Evolutionary conservation across 2,888 invertebrate genomes (phyloP), one percentile per base, ranked within the genome.

Genomic region (Molorchus minor): DNA sequence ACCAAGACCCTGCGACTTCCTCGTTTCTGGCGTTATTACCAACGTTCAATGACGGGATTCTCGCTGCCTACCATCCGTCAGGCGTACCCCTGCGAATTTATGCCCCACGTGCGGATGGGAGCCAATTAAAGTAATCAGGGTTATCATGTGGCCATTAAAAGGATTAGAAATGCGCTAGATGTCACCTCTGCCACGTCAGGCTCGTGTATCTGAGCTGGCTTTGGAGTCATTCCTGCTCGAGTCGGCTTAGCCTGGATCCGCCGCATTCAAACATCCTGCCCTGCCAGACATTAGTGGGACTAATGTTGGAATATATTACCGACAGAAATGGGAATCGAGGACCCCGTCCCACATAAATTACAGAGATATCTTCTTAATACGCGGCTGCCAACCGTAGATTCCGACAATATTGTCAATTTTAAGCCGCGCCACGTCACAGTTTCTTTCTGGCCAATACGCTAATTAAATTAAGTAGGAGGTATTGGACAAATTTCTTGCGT

Each of bases 121-220:
- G 85, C 86, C 86, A 86, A 86, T 86, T 86, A 86, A 86, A 86
- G 86, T 86, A 86, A 86, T 86, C 86, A 84, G 85, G 84, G 84
- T 84, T 85, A 85, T 85, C 86, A 85, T 85, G 78, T 84, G 85
- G 85, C 86, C 85, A 84, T 86, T 86, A 85, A 86, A 84, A 83
- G 86, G 86, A 86, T 87, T 87, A 86, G 84, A 74, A 72, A 72
- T 70, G 74, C 74, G 74, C 75, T 74, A 70, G 74, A 76, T 75
- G 78, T 79, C 79, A 78, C 77, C 75, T 79, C 77, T 69, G 65
- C 68, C 70, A 76, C 74, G 73, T 78, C 76, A 74, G 64, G 70
- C 71, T 73, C 75, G 74, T 77, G 75, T 76, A 76, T 77, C 72
- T 74, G 70, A 68, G 64, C 61, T 58, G 69, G 69, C 73, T 73